A percentile compares a stretch with the other conserved stretches of the same genome.
phyloP scores from a whole-genome alignment of 2,888 invertebrate genomes.

The Nephrotoma guestfalica region DNA sequence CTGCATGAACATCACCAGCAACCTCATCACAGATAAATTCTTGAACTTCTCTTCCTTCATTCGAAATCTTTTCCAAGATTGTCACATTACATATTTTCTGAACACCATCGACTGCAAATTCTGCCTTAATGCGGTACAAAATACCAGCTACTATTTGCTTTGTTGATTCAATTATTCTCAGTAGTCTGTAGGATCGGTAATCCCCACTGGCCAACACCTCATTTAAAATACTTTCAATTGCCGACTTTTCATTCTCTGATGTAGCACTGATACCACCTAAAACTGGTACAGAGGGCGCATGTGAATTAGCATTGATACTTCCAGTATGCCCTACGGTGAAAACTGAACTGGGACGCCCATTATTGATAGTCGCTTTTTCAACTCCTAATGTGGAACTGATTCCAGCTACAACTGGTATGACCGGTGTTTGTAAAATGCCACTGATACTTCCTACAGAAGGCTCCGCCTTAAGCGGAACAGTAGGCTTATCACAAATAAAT shows the following conservation, averaged over 20 bases:
- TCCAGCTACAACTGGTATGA: background rate
- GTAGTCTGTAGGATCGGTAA: background rate
- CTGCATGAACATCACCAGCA: background rate
- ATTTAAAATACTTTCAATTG: background rate
- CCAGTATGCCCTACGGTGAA: background rate
- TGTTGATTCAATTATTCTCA: slow-evolving; percentile 32
- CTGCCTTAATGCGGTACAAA: slow-evolving; percentile 41
- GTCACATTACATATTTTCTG: slow-evolving; percentile 17
- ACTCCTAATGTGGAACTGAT: background rate
- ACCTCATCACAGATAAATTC: background rate
- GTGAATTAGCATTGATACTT: background rate
- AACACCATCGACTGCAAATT: slow-evolving; percentile 37
- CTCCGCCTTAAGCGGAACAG: no score
- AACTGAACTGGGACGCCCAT: background rate
- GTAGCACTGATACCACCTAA: background rate
- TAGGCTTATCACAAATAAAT: background rate
- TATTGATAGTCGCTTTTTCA: background rate
- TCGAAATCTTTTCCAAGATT: background rate
- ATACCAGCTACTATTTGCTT: slow-evolving; percentile 40
- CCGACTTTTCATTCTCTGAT: background rate
- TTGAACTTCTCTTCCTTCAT: background rate
- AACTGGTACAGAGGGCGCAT: background rate
- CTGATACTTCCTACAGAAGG: background rate
- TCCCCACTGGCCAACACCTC: background rate
- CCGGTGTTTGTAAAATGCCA: background rate